These are phyloP conservation scores for Phymastichus coffea DNA, from an alignment of 1,140 invertebrate genomes.

Conservation along the genomic window DNA sequence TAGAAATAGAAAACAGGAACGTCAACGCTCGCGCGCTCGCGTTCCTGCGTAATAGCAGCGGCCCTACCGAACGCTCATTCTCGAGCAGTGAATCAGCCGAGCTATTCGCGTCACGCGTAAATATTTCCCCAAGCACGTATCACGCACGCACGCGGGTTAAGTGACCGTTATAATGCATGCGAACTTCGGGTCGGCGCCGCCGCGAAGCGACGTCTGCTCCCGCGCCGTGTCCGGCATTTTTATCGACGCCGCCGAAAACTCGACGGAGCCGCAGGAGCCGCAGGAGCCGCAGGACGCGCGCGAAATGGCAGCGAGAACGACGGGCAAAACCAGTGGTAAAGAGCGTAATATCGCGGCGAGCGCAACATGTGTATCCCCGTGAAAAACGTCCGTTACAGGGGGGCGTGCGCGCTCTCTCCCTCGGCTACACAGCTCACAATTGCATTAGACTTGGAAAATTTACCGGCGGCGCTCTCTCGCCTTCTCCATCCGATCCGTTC, in stretches of 20 bases:
- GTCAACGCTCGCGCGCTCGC: conserved; percentile 1
- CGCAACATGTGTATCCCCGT: no score
- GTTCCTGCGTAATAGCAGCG: background rate
- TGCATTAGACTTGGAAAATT: conserved; percentile 34
- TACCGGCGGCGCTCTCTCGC: conserved; percentile 16
- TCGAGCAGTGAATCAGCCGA: no score
- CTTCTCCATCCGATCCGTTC: background rate
- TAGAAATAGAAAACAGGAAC: conserved; percentile 48
- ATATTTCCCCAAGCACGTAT: conserved; percentile 2
- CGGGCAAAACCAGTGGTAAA: no score
- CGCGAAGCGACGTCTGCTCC: no score
- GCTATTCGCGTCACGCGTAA: conserved; percentile 26
- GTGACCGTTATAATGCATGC: no score
- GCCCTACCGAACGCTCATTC: conserved; percentile 7
- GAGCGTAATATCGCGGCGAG: no score
- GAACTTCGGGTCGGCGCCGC: no score
- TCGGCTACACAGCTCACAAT: conserved; percentile 19
- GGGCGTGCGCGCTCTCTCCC: background rate
- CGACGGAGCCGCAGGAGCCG: no score
- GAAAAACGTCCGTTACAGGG: background rate
- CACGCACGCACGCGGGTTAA: background rate
- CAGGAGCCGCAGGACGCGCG: no score
- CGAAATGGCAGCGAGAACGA: no score
- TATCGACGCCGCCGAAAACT: no score
- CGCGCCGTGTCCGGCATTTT: no score